Conservation (phyloP, 2,888 invertebrate genomes). For the Nemapogon koenigi region DNA sequence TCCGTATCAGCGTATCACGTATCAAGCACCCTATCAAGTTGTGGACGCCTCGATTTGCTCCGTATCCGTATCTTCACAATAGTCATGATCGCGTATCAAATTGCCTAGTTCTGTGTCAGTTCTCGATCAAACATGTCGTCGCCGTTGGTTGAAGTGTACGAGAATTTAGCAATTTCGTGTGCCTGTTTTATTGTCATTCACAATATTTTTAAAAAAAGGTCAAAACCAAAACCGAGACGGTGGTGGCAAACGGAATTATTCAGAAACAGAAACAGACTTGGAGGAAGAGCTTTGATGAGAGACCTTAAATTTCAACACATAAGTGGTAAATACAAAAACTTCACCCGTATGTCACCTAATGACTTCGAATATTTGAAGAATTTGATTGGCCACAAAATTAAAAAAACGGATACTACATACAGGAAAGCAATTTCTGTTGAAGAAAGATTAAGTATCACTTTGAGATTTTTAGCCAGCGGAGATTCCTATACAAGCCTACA, state of each 20-base stretch:
- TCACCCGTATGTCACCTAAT: conserved; percentile 11
- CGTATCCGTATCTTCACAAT: too few relatives aligned
- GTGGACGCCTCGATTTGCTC: too few relatives aligned
- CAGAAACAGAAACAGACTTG: neutral
- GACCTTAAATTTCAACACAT: too few relatives aligned
- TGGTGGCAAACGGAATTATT: neutral
- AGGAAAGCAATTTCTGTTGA: conserved; percentile 12
- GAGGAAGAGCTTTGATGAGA: neutral
- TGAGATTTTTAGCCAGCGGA: conserved; percentile 9
- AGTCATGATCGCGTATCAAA: too few relatives aligned
- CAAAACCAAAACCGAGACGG: neutral
- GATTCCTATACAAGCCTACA: conserved; percentile 11
- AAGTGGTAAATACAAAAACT: conserved; percentile 12
- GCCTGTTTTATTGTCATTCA: neutral
- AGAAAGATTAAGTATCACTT: conserved; percentile 7
- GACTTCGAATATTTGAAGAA: conserved; percentile 12
- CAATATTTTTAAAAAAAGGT: too few relatives aligned
- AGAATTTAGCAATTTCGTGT: neutral
- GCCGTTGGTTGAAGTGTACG: conserved; percentile 9
- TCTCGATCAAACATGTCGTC: too few relatives aligned
- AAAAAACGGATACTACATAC: conserved; percentile 11
- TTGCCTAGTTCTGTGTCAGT: too few relatives aligned
- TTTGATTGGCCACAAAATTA: conserved; percentile 8
- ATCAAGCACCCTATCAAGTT: too few relatives aligned
- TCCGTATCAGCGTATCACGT: too few relatives aligned